phyloP scores from a whole-genome alignment of 2,888 invertebrate species.

The Xylophagus ater region DNA sequence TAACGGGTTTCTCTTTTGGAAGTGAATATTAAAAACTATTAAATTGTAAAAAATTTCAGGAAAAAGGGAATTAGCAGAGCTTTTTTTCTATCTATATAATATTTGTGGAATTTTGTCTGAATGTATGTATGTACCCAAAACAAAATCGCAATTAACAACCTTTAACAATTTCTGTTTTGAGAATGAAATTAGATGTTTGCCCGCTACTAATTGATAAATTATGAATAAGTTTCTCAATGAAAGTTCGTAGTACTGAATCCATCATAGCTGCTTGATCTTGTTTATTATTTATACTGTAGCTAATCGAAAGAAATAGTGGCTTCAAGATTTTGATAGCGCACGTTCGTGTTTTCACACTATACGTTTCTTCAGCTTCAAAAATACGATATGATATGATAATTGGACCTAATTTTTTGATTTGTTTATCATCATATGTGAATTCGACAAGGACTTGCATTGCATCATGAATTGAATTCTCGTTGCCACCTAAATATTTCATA shows the following conservation, averaged over 20 bases:
- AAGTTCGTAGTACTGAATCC: constrained; percentile 54
- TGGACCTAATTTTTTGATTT: constrained; percentile 55
- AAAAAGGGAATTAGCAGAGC: too few relatives aligned
- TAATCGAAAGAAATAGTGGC: constrained; percentile 42
- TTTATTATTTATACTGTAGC: constrained; percentile 37
- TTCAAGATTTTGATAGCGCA: constrained; percentile 57
- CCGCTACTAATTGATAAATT: constrained; percentile 46
- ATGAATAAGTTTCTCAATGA: constrained; percentile 50
- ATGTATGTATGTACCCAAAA: too few relatives aligned
- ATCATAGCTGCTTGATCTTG: constrained; percentile 47
- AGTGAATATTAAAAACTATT: too few relatives aligned
- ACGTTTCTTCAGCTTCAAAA: constrained; percentile 45
- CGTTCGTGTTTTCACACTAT: constrained; percentile 48
- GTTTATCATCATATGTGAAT: constrained; percentile 55
- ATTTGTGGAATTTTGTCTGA: too few relatives aligned
- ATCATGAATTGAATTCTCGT: constrained; percentile 53
- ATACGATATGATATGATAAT: constrained; percentile 57
- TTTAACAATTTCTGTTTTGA: constrained; percentile 54
- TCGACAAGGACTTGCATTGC: constrained; percentile 61
- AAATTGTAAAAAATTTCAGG: too few relatives aligned
- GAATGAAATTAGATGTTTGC: constrained; percentile 45
- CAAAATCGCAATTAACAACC: constrained; percentile 24
- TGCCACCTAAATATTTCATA: constrained; percentile 49
- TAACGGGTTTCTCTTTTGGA: too few relatives aligned
- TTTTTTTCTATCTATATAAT: too few relatives aligned